phyloP scores from a whole-genome alignment of 2,888 invertebrate genomes.

The Limnephilus lunatus region DNA sequence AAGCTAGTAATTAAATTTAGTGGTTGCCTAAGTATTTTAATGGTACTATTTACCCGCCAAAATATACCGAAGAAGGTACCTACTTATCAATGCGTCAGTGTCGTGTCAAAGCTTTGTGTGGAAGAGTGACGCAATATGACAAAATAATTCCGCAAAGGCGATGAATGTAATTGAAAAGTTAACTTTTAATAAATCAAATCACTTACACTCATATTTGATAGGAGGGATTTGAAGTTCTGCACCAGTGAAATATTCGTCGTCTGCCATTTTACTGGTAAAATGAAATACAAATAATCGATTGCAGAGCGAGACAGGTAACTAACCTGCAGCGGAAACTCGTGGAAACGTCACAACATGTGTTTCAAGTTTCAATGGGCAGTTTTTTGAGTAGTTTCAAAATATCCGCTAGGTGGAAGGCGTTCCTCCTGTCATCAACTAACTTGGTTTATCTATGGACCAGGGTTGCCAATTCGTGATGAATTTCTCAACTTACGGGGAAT shows the following conservation, averaged over 20 bases:
- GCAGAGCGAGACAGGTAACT: constrained; percentile 51
- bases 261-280: constrained; percentile 64
- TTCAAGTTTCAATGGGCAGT: not conserved
- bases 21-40: not conserved
- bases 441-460: too few relatives aligned
- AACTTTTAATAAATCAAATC: not conserved
- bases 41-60: constrained; percentile 57
- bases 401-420: too few relatives aligned
- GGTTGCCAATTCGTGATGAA: too few relatives aligned
- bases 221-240: constrained; percentile 82
- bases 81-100: constrained; percentile 26
- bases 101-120: constrained; percentile 29
- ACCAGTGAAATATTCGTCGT: constrained; percentile 76
- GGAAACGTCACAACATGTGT: constrained; percentile 36
- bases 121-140: constrained; percentile 57
- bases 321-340: constrained; percentile 35
- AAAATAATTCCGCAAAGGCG: constrained; percentile 7
- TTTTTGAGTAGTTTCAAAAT: not conserved
- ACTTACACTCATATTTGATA: constrained; percentile 90
- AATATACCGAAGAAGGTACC: constrained; percentile 41
- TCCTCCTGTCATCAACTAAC: too few relatives aligned
- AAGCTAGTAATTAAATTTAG: not conserved
- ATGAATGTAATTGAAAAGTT: not conserved
- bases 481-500: too few relatives aligned
- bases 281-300: constrained; percentile 26